A percentile compares a stretch with the other conserved stretches of the same genome.
phyloP scores from a whole-genome alignment of 92 coral and sea anemone genomes.

The Umimayanthus kanabou region DNA sequence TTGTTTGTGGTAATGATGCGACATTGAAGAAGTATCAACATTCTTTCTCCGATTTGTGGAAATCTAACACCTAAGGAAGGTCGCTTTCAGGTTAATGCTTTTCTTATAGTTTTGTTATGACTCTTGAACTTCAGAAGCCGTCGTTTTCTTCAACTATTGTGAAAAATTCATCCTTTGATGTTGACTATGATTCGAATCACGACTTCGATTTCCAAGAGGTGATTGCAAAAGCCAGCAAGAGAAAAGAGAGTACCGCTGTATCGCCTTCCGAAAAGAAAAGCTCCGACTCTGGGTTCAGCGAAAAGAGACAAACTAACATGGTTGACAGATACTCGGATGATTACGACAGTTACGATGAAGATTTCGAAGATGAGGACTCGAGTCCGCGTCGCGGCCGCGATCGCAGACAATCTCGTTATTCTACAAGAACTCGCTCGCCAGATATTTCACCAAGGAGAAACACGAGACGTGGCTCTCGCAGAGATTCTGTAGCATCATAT shows the following conservation, averaged over 20 bases:
- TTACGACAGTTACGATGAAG: conserved; percentile 94
- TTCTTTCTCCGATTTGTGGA: not conserved
- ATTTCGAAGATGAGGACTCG: conserved; percentile 73
- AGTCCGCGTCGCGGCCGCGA: conserved; percentile 60
- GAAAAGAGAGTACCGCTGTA: conserved; percentile 58
- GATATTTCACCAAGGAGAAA: conserved; percentile 60
- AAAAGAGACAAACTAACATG: conserved; percentile 54
- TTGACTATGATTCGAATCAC: conserved; percentile 58
- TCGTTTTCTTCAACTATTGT: conserved; percentile 30
- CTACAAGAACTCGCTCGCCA: conserved; percentile 55
- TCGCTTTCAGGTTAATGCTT: conserved; percentile 1
- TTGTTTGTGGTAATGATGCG: conserved; percentile 12
- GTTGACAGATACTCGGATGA: conserved; percentile 77
- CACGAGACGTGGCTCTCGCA: conserved; percentile 55
- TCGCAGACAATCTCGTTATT: conserved; percentile 45
- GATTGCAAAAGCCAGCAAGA: conserved; percentile 56
- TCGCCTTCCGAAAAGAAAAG: conserved; percentile 57
- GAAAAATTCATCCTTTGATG: conserved; percentile 52
- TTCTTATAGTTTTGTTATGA: conserved; percentile 79
- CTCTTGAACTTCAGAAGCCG: conserved; percentile 85
- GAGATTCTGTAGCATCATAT: conserved; percentile 75
- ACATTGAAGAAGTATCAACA: not conserved
- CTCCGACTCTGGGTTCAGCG: conserved; percentile 47
- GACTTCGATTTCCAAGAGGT: conserved; percentile 53
- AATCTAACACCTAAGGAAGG: conserved; percentile 3